Conservation (phyloP, 2,888 invertebrate species). For the Sisyra terminalis region DNA sequence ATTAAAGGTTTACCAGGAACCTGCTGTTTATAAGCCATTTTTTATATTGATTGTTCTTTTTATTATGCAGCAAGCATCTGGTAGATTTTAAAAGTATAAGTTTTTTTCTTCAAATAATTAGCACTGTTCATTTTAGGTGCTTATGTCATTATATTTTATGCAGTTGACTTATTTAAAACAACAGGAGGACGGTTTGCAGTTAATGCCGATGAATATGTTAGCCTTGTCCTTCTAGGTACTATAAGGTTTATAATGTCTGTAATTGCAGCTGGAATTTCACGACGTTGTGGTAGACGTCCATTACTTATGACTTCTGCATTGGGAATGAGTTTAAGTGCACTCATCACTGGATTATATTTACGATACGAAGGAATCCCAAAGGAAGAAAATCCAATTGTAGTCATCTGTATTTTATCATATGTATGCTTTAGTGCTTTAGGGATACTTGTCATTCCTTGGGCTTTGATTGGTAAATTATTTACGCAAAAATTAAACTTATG, state of each 20-base stretch:
- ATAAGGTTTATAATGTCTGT: conserved; percentile 34
- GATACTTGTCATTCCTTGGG: conserved; percentile 39
- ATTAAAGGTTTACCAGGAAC: conserved; percentile 13
- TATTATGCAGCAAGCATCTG: conserved; percentile 35
- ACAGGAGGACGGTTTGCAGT: conserved; percentile 27
- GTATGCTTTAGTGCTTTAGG: conserved; percentile 35
- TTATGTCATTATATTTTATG: conserved; percentile 40
- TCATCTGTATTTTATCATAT: conserved; percentile 31
- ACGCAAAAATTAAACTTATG: not conserved
- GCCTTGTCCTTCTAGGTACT: conserved; percentile 30
- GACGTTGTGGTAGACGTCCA: conserved; percentile 29
- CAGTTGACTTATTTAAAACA: conserved; percentile 31
- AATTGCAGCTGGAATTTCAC: conserved; percentile 29
- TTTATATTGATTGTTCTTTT: conserved; percentile 29
- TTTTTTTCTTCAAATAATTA: not conserved
- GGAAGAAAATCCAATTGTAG: conserved; percentile 23
- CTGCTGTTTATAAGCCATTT: conserved; percentile 33
- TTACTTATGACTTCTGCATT: conserved; percentile 32
- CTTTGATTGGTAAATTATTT: conserved; percentile 25
- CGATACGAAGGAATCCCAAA: conserved; percentile 16
- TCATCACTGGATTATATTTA: conserved; percentile 19
- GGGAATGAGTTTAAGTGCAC: conserved; percentile 32
- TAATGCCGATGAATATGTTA: conserved; percentile 29
- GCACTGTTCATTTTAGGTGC: conserved; percentile 20
- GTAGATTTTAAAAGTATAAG: not conserved